Evolutionary conservation across 2,888 invertebrate genomes (phyloP).

Genomic region (Endotricha flammealis): DNA sequence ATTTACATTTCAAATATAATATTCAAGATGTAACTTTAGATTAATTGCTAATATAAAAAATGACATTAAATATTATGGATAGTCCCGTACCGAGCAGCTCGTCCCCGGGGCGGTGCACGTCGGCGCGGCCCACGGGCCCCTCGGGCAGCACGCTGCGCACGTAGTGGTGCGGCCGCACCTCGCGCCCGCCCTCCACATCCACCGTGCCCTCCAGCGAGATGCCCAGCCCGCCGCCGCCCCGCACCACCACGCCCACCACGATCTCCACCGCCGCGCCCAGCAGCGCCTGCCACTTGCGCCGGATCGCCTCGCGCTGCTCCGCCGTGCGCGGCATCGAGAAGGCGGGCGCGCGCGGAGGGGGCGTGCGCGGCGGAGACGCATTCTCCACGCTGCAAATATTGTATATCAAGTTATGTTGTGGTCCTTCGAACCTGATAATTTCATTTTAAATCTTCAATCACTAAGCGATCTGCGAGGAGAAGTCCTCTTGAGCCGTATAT

Average conservation of each 20-base stretch:
- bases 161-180: slow-evolving; percentile 98
- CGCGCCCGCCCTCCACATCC: slow-evolving; percentile 98
- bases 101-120: slow-evolving; percentile 93
- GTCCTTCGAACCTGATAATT: too few species aligned
- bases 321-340: slow-evolving; percentile 80
- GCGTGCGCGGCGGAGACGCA: slow-evolving; percentile 31
- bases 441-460: too few species aligned
- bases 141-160: slow-evolving; percentile 98
- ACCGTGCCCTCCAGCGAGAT: slow-evolving; percentile 99
- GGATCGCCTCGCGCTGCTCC: slow-evolving; percentile 88
- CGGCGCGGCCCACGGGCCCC: slow-evolving; percentile 97
- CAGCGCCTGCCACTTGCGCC: slow-evolving; percentile 89
- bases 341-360: slow-evolving; percentile 42
- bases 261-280: slow-evolving; percentile 75
- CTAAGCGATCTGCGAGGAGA: too few species aligned
- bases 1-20: too few species aligned
- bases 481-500: too few species aligned
- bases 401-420: slow-evolving; percentile 3
- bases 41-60: too few species aligned
- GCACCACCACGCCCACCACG: slow-evolving; percentile 71
- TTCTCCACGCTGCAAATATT: slow-evolving; percentile 30
- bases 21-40: too few species aligned
- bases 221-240: slow-evolving; percentile 95
- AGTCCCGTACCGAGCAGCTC: slow-evolving; percentile 86
- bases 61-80: neutral